Percentiles rank a stretch among this genome's conserved stretches.
These are phyloP conservation scores for Tetraodon nigroviridis DNA, from an alignment of 2,113 vertebrate species.

Conservation along the genomic window DNA sequence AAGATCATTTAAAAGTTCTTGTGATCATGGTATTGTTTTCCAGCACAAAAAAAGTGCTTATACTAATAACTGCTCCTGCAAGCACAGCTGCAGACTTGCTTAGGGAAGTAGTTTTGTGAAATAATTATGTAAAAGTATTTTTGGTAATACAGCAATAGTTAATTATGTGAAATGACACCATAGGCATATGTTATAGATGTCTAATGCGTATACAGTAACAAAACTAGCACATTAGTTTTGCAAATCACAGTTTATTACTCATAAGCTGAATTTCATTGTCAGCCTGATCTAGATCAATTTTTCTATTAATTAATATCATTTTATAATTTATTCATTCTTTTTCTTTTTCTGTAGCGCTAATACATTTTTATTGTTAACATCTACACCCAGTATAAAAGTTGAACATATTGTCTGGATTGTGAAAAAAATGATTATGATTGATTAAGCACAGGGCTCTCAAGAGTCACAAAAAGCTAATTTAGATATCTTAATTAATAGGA, in stretches of 20 bases:
- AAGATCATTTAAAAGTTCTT: no score
- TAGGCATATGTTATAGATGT: no score
- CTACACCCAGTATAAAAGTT: conserved; percentile 23
- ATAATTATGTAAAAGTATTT: no score
- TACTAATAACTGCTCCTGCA: no score
- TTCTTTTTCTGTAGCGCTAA: conserved; percentile 11
- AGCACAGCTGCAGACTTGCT: neutral
- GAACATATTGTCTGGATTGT: conserved; percentile 19
- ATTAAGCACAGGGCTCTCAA: conserved; percentile 53
- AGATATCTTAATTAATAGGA: conserved; percentile 62
- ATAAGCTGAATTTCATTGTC: no score
- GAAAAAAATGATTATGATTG: conserved; percentile 52
- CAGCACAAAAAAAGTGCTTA: no score
- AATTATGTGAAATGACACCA: no score
- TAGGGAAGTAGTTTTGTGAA: neutral
- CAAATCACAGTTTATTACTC: no score
- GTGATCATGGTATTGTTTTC: no score
- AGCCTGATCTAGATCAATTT: neutral
- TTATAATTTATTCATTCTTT: neutral
- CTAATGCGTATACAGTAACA: no score
- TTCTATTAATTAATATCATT: neutral
- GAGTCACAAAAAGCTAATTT: conserved; percentile 62
- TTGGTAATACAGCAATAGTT: no score
- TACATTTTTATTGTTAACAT: conserved; percentile 14
- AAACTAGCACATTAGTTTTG: no score